Conservation (phyloP, 2,888 invertebrate genomes). For the Scrobipalpa atriplicella region DNA sequence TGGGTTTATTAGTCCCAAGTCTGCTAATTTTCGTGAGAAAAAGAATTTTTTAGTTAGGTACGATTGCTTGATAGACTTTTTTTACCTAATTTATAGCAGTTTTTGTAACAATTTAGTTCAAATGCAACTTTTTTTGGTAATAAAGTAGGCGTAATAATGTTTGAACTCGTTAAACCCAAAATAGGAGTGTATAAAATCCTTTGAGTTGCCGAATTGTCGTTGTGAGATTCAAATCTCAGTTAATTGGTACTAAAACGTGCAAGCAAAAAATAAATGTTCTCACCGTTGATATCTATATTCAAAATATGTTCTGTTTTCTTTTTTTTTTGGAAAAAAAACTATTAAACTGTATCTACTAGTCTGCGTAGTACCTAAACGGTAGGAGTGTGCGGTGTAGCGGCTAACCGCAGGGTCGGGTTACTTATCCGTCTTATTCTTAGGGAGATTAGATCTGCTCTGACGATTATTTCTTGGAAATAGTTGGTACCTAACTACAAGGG, state of each 20-base stretch:
- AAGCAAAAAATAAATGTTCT: no score
- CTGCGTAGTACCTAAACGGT: constrained; percentile 11
- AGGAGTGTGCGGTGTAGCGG: constrained; percentile 19
- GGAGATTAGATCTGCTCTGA: background rate
- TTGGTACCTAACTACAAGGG: background rate
- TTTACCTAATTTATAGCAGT: background rate
- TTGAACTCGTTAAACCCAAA: background rate
- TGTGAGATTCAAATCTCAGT: background rate
- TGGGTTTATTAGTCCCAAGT: constrained; percentile 17
- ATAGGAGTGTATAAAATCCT: background rate
- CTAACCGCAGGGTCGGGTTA: constrained; percentile 47
- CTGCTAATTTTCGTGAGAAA: constrained; percentile 11
- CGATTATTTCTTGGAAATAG: constrained; percentile 14
- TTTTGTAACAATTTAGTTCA: background rate
- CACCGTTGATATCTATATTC: no score
- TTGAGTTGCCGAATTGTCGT: background rate
- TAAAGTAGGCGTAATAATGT: background rate
- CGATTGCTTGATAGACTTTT: background rate
- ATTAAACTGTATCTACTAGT: no score
- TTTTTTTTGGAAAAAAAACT: no score
- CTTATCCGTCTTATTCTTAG: constrained; percentile 52
- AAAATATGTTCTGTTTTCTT: background rate
- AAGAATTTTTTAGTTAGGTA: constrained; percentile 8
- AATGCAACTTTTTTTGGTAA: background rate
- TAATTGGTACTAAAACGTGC: background rate